phyloP scores from a whole-genome alignment of 2,113 vertebrate genomes.

The Otocyon megalotis region DNA sequence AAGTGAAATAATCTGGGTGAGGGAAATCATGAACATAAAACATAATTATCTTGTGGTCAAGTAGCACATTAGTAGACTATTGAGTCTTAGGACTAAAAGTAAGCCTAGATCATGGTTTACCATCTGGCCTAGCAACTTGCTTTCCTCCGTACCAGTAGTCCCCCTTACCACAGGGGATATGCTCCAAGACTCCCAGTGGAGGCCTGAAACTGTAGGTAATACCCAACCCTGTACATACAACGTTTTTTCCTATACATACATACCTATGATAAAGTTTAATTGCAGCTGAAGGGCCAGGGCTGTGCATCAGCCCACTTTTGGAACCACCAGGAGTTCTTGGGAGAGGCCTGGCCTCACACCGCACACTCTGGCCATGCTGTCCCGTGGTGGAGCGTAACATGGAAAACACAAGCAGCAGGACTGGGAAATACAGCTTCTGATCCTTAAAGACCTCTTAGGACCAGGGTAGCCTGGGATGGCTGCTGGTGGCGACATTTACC shows the following conservation, averaged over 20 bases:
- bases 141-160: background rate
- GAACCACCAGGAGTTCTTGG: background rate
- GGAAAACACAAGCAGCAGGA: background rate
- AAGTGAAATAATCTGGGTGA: slow-evolving; percentile 37
- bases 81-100: background rate
- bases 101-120: background rate
- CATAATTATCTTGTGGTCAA: slow-evolving; percentile 40
- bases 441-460: background rate
- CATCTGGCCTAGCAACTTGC: background rate
- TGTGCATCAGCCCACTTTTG: background rate
- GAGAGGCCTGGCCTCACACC: background rate
- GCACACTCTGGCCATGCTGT: background rate
- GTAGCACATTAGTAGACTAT: background rate
- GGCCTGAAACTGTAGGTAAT: background rate
- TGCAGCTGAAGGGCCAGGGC: background rate
- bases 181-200: background rate
- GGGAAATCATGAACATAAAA: slow-evolving; percentile 38
- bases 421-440: background rate
- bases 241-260: background rate
- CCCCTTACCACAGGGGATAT: background rate
- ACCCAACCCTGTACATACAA: background rate
- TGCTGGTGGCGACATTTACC: background rate
- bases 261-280: background rate
- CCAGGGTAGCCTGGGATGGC: background rate
- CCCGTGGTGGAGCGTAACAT: background rate